Percentiles rank a stretch among this genome's conserved stretches.
These are phyloP conservation scores for Atherinosoma microstoma DNA, from an alignment of 2,797 vertebrate genomes.

Conservation along the genomic window DNA sequence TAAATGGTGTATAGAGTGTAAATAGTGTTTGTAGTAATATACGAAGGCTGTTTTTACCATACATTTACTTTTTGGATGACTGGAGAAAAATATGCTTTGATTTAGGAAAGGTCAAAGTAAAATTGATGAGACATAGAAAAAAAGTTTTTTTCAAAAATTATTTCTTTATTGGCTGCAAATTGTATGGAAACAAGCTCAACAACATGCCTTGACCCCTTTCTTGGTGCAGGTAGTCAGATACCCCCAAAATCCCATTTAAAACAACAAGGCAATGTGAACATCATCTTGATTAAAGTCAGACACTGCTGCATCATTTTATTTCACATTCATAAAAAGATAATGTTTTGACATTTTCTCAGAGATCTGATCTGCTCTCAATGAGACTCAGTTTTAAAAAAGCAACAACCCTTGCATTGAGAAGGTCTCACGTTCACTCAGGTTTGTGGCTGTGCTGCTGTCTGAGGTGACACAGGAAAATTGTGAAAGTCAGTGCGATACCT, in stretches of 20 bases:
- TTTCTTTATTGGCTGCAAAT: too few relatives aligned
- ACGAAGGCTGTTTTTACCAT: too few relatives aligned
- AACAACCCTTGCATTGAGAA: background rate
- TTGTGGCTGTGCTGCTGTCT: conserved; percentile 70
- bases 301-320: background rate
- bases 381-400: background rate
- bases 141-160: too few relatives aligned
- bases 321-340: background rate
- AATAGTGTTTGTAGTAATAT: too few relatives aligned
- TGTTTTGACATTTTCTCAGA: background rate
- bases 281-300: background rate
- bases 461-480: conserved; percentile 84
- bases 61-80: too few relatives aligned
- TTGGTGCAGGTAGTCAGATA: background rate
- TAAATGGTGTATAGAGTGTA: too few relatives aligned
- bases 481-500: conserved; percentile 80
- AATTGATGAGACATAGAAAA: too few relatives aligned
- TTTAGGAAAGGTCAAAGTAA: too few relatives aligned
- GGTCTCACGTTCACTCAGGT: conserved; percentile 35
- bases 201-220: background rate
- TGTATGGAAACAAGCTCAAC: too few relatives aligned
- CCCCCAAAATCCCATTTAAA: background rate
- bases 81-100: too few relatives aligned
- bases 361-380: background rate
- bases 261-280: background rate